Base-by-base conservation (phyloP, 2,113 vertebrate genomes). In the Atractosteus spatula region DNA sequence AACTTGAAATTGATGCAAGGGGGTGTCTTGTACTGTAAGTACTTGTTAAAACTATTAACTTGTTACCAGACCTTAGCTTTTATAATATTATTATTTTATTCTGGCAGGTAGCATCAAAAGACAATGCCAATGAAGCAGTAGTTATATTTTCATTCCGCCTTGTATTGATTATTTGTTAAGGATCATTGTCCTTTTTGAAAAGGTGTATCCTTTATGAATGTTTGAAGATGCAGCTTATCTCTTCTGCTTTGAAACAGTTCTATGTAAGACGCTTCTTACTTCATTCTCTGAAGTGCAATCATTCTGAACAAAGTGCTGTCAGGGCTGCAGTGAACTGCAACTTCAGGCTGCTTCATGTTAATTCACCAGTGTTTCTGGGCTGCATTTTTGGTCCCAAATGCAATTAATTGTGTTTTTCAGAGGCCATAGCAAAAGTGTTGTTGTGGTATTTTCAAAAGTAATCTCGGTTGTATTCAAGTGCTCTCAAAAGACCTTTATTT, bases 271-370 rank as follows among this genome's bases (percentile, higher is more conserved):
- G 47, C 80, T 56, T 42, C 14, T 82, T 87, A 89, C 88, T 88
- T 91, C 87, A 81, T 85, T 87, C 88, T 91, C 90, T 91, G 86
- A 84, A 90, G 89, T 91, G 89, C 89, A 89, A 91, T 92, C 88
- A 86, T 82, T 85, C 79, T 84, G 86, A 89, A 92, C 90, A 92
- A 91, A 92, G 90, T 82, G 81, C 86, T 90, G 89, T 91, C 88
- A 91, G 86, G 84, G 81, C 88, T 88, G 87, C 85, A 84, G 85
- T 85, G 84, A 88, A 86, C 84, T 82, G 83, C 82, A 87, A 79
- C 88, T 76, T 87, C 86, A 85, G 83, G 80, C 86, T 78, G 76
- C 80, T 84, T 82, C 80, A 83, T 85, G 44, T 82, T 86, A 77
- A 87, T 87, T 89, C 86, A 84, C 79, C 84, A 84, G 74, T 76